Conservation (phyloP, 2,888 invertebrate species). For the Troides oblongomaculatus region DNA sequence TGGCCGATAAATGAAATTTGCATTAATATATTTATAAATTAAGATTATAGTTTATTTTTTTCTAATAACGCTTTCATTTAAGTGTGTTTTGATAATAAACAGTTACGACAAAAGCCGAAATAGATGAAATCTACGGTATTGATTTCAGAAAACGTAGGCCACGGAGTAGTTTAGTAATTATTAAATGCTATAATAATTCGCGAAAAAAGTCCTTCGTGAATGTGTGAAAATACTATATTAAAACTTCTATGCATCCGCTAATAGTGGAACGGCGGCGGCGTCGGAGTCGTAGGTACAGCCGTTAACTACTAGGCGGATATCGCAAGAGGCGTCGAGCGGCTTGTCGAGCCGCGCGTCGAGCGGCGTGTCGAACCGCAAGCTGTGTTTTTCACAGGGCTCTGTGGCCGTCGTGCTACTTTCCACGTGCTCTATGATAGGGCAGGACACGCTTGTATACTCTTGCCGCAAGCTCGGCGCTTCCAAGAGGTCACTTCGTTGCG, state of each 20-base stretch:
- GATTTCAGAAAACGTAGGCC: too few relatives aligned
- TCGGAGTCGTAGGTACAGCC: constrained; percentile 60
- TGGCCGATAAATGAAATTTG: too few relatives aligned
- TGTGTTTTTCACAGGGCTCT: constrained; percentile 5
- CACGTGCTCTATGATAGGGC: constrained; percentile 84
- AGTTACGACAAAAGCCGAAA: too few relatives aligned
- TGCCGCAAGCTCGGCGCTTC: constrained; percentile 74
- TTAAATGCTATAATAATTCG: neutral
- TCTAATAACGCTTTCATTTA: too few relatives aligned
- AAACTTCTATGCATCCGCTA: constrained; percentile 56
- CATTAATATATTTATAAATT: too few relatives aligned
- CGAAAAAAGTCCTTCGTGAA: constrained; percentile 6
- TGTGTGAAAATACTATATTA: constrained; percentile 2
- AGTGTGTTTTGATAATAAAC: too few relatives aligned
- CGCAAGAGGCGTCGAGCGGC: constrained; percentile 44
- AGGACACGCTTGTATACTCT: constrained; percentile 82
- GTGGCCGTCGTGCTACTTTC: constrained; percentile 39
- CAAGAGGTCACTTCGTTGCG: constrained; percentile 68
- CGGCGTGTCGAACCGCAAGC: constrained; percentile 27
- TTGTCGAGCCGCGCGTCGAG: constrained; percentile 34
- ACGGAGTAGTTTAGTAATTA: too few relatives aligned
- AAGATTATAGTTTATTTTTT: too few relatives aligned
- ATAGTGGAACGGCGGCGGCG: constrained; percentile 63
- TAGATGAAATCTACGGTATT: too few relatives aligned
- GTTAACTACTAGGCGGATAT: constrained; percentile 67